Evolutionary conservation across 2,888 invertebrate genomes (phyloP).

Genomic region (Scaptomyza parva): DNA sequence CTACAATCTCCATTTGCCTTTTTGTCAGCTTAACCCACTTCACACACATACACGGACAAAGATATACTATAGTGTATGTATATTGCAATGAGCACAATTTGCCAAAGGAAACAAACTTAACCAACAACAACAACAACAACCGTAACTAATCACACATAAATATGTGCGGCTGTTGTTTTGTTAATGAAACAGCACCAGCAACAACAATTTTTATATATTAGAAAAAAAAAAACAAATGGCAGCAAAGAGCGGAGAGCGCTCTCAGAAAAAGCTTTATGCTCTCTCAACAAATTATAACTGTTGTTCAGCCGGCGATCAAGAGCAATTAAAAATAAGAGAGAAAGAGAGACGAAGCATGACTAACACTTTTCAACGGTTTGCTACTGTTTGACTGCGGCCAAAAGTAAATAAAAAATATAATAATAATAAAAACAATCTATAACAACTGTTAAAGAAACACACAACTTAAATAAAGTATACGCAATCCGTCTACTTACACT

Average conservation of each 20-base stretch:
- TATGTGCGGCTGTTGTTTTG: constrained; percentile 66
- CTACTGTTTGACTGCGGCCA: constrained; percentile 30
- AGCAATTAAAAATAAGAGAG: constrained; percentile 64
- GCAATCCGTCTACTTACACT: constrained; percentile 17
- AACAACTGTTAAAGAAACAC: constrained; percentile 39
- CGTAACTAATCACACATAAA: constrained; percentile 72
- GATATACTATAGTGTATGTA: constrained; percentile 9
- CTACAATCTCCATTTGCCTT: constrained; percentile 61
- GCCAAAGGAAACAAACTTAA: constrained; percentile 52
- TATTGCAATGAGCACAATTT: constrained; percentile 50
- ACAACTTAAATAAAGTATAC: constrained; percentile 39
- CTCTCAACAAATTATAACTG: constrained; percentile 68
- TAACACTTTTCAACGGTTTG: constrained; percentile 51
- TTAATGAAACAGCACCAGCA: constrained; percentile 69
- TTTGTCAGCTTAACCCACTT: constrained; percentile 76
- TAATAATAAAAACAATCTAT: constrained; percentile 27
- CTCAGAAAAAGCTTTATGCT: constrained; percentile 52
- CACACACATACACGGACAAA: constrained; percentile 48
- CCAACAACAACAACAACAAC: constrained; percentile 37
- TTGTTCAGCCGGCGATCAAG: constrained; percentile 72
- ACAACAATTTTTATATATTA: background rate
- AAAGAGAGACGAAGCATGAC: constrained; percentile 51
- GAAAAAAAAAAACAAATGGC: constrained; percentile 27
- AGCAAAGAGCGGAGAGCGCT: constrained; percentile 15
- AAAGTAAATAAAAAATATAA: constrained; percentile 19